These are phyloP conservation scores for Corythoichthys intestinalis DNA, from an alignment of 2,113 vertebrate species.

Conservation along the genomic window DNA sequence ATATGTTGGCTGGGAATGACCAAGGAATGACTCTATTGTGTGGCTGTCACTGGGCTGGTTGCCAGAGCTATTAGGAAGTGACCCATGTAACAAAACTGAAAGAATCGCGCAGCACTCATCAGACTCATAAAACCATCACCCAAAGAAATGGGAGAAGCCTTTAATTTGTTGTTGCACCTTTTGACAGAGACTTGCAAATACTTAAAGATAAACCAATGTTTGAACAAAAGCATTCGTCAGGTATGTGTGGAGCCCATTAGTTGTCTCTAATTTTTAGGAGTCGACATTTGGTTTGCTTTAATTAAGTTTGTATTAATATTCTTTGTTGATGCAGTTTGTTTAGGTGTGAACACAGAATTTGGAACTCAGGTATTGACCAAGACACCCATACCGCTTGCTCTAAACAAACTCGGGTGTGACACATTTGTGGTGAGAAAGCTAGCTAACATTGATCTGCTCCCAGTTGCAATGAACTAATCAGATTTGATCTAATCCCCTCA, in stretches of 20 bases:
- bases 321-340: not conserved
- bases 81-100: slow-evolving; percentile 44
- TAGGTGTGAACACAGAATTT: not conserved
- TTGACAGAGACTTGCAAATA: not conserved
- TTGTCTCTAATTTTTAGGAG: not conserved
- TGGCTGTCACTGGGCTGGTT: slow-evolving; percentile 40
- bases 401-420: not conserved
- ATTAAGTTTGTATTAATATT: not conserved
- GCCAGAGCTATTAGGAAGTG: slow-evolving; percentile 53
- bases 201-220: not conserved
- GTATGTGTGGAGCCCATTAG: not conserved
- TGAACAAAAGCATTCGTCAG: not conserved
- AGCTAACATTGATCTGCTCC: not conserved
- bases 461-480: not conserved
- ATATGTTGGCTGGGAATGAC: slow-evolving; percentile 42
- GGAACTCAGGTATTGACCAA: not conserved
- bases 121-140: slow-evolving; percentile 36
- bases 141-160: slow-evolving; percentile 1
- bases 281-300: not conserved
- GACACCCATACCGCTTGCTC: not conserved
- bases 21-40: slow-evolving; percentile 51
- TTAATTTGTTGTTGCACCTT: slow-evolving; percentile 24
- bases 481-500: no score
- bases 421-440: not conserved
- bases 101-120: slow-evolving; percentile 51